These are phyloP conservation scores for Bacillus rossius DNA, from an alignment of 1,140 invertebrate species.

Conservation along the genomic window DNA sequence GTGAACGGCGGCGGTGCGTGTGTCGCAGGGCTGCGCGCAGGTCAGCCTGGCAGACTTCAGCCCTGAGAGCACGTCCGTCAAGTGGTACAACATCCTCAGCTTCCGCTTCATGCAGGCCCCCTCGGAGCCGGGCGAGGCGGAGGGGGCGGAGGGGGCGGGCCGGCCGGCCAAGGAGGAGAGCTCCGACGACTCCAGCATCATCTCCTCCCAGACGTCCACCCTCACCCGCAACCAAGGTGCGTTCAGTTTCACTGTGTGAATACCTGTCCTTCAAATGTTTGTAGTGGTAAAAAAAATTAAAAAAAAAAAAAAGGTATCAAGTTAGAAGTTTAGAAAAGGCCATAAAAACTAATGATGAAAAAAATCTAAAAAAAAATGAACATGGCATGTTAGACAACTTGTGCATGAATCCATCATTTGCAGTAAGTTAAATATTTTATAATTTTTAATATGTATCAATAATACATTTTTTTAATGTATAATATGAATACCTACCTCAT, in stretches of 20 bases:
- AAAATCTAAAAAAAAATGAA: too few species aligned
- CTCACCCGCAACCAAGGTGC: constrained; percentile 85
- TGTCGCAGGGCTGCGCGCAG: constrained; percentile 81
- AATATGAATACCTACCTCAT: too few species aligned
- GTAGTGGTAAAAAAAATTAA: not conserved
- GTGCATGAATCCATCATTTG: too few species aligned
- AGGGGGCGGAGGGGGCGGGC: constrained; percentile 32
- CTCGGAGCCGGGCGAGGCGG: constrained; percentile 15
- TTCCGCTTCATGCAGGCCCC: constrained; percentile 72
- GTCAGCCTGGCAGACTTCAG: constrained; percentile 93
- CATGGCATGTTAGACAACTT: too few species aligned
- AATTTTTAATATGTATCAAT: too few species aligned
- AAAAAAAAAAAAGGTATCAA: not conserved
- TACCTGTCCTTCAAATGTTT: too few species aligned
- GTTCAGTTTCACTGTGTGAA: too few species aligned
- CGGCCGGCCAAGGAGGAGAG: constrained; percentile 69
- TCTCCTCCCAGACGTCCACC: constrained; percentile 93
- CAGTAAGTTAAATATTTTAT: too few species aligned
- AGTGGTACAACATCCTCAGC: constrained; percentile 94
- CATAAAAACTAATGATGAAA: too few species aligned
- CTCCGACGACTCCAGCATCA: constrained; percentile 94
- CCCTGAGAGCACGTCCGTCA: constrained; percentile 68
- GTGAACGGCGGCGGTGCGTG: too few species aligned
- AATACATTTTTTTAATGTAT: too few species aligned
- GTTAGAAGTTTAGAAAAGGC: too few species aligned